Conservation (phyloP, 1,140 invertebrate genomes). For the Pectinophora gossypiella region DNA sequence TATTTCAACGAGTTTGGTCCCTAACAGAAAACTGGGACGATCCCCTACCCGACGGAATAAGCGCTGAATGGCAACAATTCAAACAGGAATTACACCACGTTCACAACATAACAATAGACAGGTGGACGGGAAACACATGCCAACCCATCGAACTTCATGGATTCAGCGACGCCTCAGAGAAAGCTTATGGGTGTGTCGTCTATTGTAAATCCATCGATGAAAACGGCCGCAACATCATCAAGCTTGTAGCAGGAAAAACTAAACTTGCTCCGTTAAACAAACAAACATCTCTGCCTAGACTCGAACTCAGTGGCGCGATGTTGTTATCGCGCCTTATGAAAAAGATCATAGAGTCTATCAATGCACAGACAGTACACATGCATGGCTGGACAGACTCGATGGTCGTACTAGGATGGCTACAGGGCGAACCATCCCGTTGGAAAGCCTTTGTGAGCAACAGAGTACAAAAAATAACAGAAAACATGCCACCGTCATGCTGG, state of each 20-base stretch:
- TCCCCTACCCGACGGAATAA: constrained; percentile 2
- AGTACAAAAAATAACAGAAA: neutral
- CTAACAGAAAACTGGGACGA: constrained; percentile 16
- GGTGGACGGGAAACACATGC: constrained; percentile 8
- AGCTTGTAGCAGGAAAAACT: neutral
- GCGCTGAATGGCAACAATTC: constrained; percentile 11
- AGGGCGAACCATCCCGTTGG: neutral
- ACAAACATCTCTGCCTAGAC: neutral
- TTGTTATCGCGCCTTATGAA: neutral
- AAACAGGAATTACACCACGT: neutral
- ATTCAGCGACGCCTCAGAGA: constrained; percentile 32
- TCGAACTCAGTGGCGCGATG: neutral
- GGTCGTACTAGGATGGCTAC: neutral
- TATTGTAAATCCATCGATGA: constrained; percentile 11
- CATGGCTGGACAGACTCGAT: neutral
- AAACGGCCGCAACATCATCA: neutral
- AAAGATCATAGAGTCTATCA: neutral
- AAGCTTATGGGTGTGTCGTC: constrained; percentile 23
- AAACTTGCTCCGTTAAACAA: neutral
- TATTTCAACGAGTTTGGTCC: constrained; percentile 58
- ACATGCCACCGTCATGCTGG: neutral
- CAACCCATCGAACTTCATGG: constrained; percentile 11
- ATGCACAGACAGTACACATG: neutral
- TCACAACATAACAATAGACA: constrained; percentile 3
- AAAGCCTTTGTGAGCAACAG: neutral